Conservation (phyloP, 2,888 invertebrate species). For the Chrysolina oricalcia region DNA sequence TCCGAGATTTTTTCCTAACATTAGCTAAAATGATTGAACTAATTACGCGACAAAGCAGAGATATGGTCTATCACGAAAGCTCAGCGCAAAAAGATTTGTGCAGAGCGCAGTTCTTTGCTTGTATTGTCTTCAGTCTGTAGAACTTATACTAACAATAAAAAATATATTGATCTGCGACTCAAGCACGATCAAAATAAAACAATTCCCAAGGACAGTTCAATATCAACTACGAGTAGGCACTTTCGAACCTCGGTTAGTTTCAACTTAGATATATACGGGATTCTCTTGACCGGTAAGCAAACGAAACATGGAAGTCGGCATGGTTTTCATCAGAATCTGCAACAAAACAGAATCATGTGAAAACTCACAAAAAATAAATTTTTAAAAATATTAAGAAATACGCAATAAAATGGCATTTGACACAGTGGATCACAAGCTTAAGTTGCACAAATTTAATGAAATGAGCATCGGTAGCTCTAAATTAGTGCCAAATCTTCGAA, state of each 20-base stretch:
- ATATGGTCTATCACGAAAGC: conserved; percentile 71
- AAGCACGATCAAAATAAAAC: conserved; percentile 69
- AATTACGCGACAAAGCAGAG: conserved; percentile 69
- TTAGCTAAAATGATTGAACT: conserved; percentile 48
- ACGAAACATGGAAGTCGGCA: conserved; percentile 99
- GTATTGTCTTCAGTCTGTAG: conserved; percentile 72
- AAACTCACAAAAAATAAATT: too few species aligned
- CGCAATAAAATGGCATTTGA: too few species aligned
- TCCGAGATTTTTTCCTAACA: conserved; percentile 33
- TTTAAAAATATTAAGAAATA: too few species aligned
- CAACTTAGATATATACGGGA: conserved; percentile 94
- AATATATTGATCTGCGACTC: conserved; percentile 71
- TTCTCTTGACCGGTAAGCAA: conserved; percentile 99
- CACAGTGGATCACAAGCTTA: too few species aligned
- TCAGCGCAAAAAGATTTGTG: conserved; percentile 65
- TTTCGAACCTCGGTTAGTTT: conserved; percentile 72
- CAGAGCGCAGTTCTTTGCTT: conserved; percentile 69
- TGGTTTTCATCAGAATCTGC: conserved; percentile 99
- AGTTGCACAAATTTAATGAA: too few species aligned
- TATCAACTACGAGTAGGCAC: conserved; percentile 77
- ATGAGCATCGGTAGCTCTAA: too few species aligned
- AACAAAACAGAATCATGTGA: conserved; percentile 61
- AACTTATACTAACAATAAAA: conserved; percentile 69
- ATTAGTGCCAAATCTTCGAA: too few species aligned
- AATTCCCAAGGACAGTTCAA: conserved; percentile 69